Conservation (phyloP, 2,113 vertebrate genomes). For the Rhinichthys klamathensis region DNA sequence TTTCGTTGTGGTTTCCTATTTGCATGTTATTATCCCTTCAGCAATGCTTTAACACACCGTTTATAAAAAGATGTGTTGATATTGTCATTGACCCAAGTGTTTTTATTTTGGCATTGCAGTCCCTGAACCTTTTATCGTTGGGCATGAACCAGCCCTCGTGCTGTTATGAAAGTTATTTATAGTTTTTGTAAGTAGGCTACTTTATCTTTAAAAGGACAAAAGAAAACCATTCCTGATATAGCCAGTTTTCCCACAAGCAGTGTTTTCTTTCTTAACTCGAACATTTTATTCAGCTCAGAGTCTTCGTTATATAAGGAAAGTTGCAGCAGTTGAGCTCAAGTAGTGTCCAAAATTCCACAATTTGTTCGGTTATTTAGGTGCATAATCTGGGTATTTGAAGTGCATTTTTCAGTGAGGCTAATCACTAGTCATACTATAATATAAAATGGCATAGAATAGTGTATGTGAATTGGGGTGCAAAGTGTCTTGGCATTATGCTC, state of each 20-base stretch:
- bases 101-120: conserved; percentile 1
- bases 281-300: background rate
- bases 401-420: too few relatives aligned
- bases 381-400: too few relatives aligned
- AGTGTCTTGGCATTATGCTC: background rate
- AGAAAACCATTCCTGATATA: background rate
- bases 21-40: background rate
- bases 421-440: too few relatives aligned
- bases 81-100: background rate
- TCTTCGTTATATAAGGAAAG: background rate
- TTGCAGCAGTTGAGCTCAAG: background rate
- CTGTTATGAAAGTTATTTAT: conserved; percentile 9
- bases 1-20: background rate
- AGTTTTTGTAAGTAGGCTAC: conserved; percentile 1
- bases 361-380: too few relatives aligned
- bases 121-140: background rate
- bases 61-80: background rate
- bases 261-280: too few relatives aligned
- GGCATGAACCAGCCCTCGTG: background rate
- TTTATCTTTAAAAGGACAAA: conserved; percentile 23
- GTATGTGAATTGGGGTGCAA: background rate
- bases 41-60: background rate
- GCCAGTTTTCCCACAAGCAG: background rate
- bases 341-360: too few relatives aligned
- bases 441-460: too few relatives aligned